Evolutionary conservation across 2,888 invertebrate genomes (phyloP), one percentile per base, ranked within the genome.

Genomic region (Aromia moschata): DNA sequence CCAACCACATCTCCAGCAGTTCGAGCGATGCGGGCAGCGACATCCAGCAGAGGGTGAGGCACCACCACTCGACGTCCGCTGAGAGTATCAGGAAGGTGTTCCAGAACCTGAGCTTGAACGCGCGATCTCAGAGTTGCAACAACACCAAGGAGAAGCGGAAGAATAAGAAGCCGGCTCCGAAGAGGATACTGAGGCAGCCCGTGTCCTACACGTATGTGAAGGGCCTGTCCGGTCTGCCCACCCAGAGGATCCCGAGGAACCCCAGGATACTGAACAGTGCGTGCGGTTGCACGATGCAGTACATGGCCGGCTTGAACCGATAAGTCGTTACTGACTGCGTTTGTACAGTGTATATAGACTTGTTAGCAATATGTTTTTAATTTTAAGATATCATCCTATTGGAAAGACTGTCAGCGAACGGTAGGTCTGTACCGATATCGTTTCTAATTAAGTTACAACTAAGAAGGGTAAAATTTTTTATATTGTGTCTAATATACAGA

Each of bases 191-290:
- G 5, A 84, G 93, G 33, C 85, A 90, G 47, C 93, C 93, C 1
- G 89, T 92, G 9, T 86, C 89, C 0, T 92, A 93, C 78, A 91
- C 90, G 5, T 93, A 93, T 78, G 89, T 91, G 1, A 88, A 88
- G 65, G 93, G 93, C 41, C 84, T 92, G 64, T 92, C 92, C 5
- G 93, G 93, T 7, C 81, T 93, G 53, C 92, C 93, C 4, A 93
- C 92, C 0, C 92, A 92, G 76, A 84, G 93, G 73, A 89, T 93
- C 15, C 92, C 93, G 0, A 85, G 88, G 62, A 85, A 79, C 45
- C 70, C 72, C 33, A 60, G 72, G 25, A 36, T 60, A 16, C 18
- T 38, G 10, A 54, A 73, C 14, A 74, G 69, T 53, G 60, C 72
- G 15, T 80, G 80, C 61, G 74, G 74, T 14, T 80, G 80, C 64